Base-by-base conservation (phyloP, 2,888 invertebrate species). In the Nomada ruficornis region DNA sequence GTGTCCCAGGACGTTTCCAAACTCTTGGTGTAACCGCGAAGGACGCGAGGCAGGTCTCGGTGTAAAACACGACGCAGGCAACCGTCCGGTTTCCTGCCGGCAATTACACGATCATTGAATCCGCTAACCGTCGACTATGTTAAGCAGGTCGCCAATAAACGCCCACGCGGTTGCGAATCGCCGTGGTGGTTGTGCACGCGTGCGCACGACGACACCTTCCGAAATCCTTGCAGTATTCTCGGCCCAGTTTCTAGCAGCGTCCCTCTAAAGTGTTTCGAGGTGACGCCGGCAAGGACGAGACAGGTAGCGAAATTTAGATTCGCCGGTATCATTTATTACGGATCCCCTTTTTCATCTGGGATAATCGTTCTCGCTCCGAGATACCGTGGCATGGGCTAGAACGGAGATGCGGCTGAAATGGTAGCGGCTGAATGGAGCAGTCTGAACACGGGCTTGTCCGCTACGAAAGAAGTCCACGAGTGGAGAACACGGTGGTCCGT, bases 101-200 rank as follows among this genome's bases (percentile, higher is more conserved):
- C 87, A 88, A 88, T 88, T 88, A 88, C 88, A 88, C 89, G 89
- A 88, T 88, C 88, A 82, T 81, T 88, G 88, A 84, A 82, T 86
- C 84, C 76, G n/a, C 88, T 89, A 88, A 88, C 82, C 77, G 86
- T 82, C 83, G 85, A 67, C 82, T 84, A 77, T 79, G 80, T 86
- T 88, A 88, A 88, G 60, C 88, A 83, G 88, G 88, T 88, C 87
- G 78, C 85, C 87, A 80, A 88, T 87, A 85, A 88, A 88, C 89
- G 84, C 85, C 88, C 87, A 88, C 88, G 77, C 74, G 73, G 63
- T 88, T 82, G 84, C 87, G 71, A 81, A 81, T 83, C 69, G 72
- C 52, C 59, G 62, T 74, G 26, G 64, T 47, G 68, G 52, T 77
- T 70, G 65, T 71, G 29, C 67, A 64, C 77, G 59, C 63, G 60